Evolutionary conservation across 2,888 invertebrate species (phyloP).

Genomic region (Orchesella flavescens): DNA sequence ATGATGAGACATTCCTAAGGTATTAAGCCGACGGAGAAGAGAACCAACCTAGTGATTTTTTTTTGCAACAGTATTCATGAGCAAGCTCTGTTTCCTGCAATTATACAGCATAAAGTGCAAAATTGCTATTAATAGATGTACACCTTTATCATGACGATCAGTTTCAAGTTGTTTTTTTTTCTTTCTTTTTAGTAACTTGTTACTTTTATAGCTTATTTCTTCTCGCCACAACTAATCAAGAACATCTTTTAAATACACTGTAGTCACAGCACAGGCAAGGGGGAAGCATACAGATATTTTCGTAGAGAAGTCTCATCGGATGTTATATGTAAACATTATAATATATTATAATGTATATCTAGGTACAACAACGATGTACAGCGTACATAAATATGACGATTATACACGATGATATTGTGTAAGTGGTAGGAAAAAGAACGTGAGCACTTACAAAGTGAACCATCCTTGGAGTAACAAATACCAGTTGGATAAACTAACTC

Average conservation of each 20-base stretch:
- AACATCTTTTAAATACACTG: not conserved
- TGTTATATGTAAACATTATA: not conserved
- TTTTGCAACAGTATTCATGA: not conserved
- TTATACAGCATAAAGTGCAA: conserved; percentile 18
- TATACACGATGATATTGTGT: too few relatives aligned
- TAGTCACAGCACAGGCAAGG: not conserved
- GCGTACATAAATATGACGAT: too few relatives aligned
- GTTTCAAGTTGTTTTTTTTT: not conserved
- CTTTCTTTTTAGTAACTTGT: not conserved
- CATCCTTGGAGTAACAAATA: not conserved
- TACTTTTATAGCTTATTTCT: conserved; percentile 18
- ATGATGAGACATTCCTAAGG: conserved; percentile 15
- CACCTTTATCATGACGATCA: conserved; percentile 13
- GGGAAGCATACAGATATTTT: not conserved
- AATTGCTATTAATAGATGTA: conserved; percentile 30
- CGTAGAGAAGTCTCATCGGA: not conserved
- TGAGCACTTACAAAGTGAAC: not conserved
- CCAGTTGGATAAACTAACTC: conserved; percentile 4
- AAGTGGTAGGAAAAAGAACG: too few relatives aligned
- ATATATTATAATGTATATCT: not conserved
- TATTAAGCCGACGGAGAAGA: conserved; percentile 4
- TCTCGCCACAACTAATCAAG: conserved; percentile 24
- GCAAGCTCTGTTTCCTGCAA: conserved; percentile 9
- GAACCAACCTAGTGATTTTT: not conserved
- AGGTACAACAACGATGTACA: not conserved